Evolutionary conservation across 2,888 invertebrate species (phyloP).

Genomic region (Carabus problematicus): DNA sequence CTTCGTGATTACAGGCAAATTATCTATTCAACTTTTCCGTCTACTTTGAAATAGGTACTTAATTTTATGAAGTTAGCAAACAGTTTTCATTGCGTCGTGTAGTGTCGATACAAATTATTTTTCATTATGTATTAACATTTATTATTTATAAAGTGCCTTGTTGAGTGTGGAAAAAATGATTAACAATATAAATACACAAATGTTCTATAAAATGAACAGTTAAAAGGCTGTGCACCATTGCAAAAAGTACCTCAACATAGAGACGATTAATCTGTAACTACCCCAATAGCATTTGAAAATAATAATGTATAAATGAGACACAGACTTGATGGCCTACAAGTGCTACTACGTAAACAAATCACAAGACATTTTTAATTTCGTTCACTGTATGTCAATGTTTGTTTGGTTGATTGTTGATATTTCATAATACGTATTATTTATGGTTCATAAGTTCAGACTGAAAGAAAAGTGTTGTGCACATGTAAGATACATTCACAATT

Average conservation of each 20-base stretch:
- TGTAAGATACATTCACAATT: constrained; percentile 13
- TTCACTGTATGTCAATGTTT: background rate
- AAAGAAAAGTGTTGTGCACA: constrained; percentile 13
- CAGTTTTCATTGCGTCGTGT: background rate
- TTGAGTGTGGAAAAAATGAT: constrained; percentile 12
- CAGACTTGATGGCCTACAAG: constrained; percentile 8
- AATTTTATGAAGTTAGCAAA: too few species aligned
- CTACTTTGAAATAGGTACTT: too few species aligned
- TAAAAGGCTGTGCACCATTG: constrained; percentile 27
- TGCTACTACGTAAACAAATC: background rate
- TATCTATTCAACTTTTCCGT: background rate
- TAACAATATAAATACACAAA: constrained; percentile 12
- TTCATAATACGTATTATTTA: background rate
- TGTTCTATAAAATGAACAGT: constrained; percentile 1
- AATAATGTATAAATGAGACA: background rate
- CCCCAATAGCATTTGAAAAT: constrained; percentile 15
- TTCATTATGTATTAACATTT: background rate
- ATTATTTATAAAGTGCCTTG: constrained; percentile 32
- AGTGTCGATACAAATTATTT: constrained; percentile 6
- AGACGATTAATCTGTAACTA: background rate
- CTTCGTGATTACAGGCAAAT: background rate
- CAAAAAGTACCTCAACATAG: constrained; percentile 21
- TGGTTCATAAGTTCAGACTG: background rate
- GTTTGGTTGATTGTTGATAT: background rate
- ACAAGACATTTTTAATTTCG: constrained; percentile 5